A percentile compares a stretch with the other conserved stretches of the same genome.
Conservation (phyloP, 2,888 invertebrate genomes). For the Ormia ochracea region DNA sequence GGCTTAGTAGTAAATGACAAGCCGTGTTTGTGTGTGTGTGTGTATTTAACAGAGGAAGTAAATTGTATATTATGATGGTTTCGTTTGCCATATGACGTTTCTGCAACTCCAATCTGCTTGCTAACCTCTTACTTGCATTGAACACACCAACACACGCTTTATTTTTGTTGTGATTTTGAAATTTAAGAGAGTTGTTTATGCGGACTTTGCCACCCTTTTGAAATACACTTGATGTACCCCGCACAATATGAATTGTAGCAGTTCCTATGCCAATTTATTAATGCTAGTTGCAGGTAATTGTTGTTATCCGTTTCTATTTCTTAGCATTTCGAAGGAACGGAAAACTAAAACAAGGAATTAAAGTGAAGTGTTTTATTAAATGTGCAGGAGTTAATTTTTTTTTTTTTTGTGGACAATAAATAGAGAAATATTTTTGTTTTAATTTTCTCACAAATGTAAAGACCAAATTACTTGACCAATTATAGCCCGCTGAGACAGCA, state of each 20-base stretch:
- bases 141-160: constrained; percentile 6
- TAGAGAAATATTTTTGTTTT: background rate
- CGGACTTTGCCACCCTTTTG: constrained; percentile 31
- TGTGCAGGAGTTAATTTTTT: background rate
- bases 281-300: constrained; percentile 59
- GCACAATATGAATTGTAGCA: constrained; percentile 35
- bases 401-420: background rate
- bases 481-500: too few species aligned
- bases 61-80: constrained; percentile 42
- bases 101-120: background rate
- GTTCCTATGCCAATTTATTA: constrained; percentile 41
- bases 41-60: constrained; percentile 1
- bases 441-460: background rate
- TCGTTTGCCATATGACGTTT: constrained; percentile 40
- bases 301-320: constrained; percentile 61
- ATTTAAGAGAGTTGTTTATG: constrained; percentile 49
- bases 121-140: background rate
- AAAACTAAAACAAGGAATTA: constrained; percentile 10
- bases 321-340: constrained; percentile 31
- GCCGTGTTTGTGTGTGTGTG: background rate
- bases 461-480: too few species aligned
- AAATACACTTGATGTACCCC: background rate
- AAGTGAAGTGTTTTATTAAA: background rate
- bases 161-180: constrained; percentile 47
- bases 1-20: constrained; percentile 31